These are phyloP conservation scores for Omphaloscelis lunosa DNA, from an alignment of 2,888 invertebrate genomes.

Conservation along the genomic window DNA sequence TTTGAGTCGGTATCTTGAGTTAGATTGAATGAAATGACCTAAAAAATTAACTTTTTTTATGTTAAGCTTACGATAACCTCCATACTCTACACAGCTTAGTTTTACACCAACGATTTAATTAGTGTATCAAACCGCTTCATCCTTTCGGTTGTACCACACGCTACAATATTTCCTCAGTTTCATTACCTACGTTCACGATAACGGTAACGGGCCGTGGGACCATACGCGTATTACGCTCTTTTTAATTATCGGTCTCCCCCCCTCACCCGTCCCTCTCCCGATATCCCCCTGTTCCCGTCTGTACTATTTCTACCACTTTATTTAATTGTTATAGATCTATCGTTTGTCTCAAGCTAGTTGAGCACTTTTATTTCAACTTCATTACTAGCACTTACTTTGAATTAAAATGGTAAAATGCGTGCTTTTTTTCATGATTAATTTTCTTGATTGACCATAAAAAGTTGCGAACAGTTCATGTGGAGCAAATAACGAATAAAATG, in stretches of 20 bases:
- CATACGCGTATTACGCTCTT: slow-evolving; percentile 69
- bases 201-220: slow-evolving; percentile 77
- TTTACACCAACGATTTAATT: too few relatives aligned
- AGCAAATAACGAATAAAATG: slow-evolving; percentile 33
- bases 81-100: not conserved
- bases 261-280: not conserved
- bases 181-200: slow-evolving; percentile 74
- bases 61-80: not conserved
- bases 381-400: slow-evolving; percentile 8
- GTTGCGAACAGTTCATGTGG: slow-evolving; percentile 27
- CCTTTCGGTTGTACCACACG: slow-evolving; percentile 28
- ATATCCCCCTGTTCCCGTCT: not conserved
- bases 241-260: slow-evolving; percentile 56
- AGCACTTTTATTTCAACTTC: slow-evolving; percentile 20
- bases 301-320: slow-evolving; percentile 49
- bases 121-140: slow-evolving; percentile 2
- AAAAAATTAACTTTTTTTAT: not conserved
- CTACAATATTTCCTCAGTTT: slow-evolving; percentile 71
- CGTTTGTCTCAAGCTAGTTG: slow-evolving; percentile 15
- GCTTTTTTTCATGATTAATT: slow-evolving; percentile 21
- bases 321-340: slow-evolving; percentile 57
- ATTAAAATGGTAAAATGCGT: slow-evolving; percentile 25
- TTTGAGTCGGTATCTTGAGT: too few relatives aligned
- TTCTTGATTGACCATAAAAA: slow-evolving; percentile 36
- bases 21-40: not conserved